Conservation (phyloP, 2,113 vertebrate genomes). For the Scomber japonicus region DNA sequence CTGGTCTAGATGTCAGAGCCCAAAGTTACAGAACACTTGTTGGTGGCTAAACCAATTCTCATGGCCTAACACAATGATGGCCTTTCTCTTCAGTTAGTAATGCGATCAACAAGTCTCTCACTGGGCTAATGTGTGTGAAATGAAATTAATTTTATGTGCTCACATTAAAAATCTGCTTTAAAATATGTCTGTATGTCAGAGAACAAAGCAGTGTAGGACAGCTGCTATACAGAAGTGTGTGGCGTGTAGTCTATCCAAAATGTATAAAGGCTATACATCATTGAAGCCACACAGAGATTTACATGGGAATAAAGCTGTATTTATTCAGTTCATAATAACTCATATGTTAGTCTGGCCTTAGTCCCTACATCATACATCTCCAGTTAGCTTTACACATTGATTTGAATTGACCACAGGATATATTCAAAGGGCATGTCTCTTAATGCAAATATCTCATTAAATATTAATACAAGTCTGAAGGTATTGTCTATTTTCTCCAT, state of each 20-base stretch:
- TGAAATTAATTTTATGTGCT: slow-evolving; percentile 22
- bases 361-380: neutral
- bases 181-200: neutral
- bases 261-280: neutral
- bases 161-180: slow-evolving; percentile 34
- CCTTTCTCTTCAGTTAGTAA: slow-evolving; percentile 58
- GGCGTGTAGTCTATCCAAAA: neutral
- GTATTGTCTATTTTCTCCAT: neutral
- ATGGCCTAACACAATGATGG: slow-evolving; percentile 59
- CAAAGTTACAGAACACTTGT: slow-evolving; percentile 65
- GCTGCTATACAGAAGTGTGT: neutral
- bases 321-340: too few relatives aligned
- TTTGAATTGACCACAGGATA: neutral
- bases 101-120: slow-evolving; percentile 45
- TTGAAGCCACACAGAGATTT: neutral
- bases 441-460: neutral
- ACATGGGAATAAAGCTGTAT: neutral
- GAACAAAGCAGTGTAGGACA: neutral
- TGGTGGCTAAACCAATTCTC: slow-evolving; percentile 47
- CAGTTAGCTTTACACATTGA: too few relatives aligned
- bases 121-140: slow-evolving; percentile 29
- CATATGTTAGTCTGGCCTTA: neutral
- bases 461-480: neutral
- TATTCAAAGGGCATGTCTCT: neutral
- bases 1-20: slow-evolving; percentile 60